Evolutionary conservation across 2,797 vertebrate genomes (phyloP).

Genomic region (Anguilla megastoma): DNA sequence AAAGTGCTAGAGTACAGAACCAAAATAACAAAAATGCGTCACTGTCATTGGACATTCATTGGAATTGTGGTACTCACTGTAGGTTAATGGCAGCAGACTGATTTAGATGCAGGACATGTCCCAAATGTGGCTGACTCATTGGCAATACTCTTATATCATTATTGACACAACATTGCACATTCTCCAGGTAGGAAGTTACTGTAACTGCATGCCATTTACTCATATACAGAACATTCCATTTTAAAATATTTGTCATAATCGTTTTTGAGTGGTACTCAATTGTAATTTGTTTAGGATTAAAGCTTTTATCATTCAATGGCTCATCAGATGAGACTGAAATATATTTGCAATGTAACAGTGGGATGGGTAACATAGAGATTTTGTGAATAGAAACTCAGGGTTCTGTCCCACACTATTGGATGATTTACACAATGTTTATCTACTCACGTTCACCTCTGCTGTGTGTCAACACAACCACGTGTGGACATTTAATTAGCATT

Average conservation of each 20-base stretch:
- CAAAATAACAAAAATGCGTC: no score
- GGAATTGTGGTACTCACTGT: no score
- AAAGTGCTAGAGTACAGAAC: no score
- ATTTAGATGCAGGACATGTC: no score
- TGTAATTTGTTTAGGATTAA: constrained; percentile 1
- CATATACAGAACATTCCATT: neutral
- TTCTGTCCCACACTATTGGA: neutral
- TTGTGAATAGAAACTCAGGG: neutral
- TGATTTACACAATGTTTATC: neutral
- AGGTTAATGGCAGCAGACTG: no score
- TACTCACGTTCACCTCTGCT: neutral
- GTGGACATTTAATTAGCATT: neutral
- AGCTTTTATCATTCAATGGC: neutral
- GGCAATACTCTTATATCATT: neutral
- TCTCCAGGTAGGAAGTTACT: neutral
- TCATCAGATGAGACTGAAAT: neutral
- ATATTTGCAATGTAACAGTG: neutral
- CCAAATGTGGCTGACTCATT: neutral
- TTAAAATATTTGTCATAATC: neutral
- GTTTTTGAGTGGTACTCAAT: neutral
- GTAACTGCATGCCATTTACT: neutral
- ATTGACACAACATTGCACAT: neutral
- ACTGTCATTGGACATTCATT: no score
- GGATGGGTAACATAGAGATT: neutral
- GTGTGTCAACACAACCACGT: neutral